These are phyloP conservation scores for Bostrychus sinensis DNA, from an alignment of 2,113 vertebrate species.

Conservation along the genomic window DNA sequence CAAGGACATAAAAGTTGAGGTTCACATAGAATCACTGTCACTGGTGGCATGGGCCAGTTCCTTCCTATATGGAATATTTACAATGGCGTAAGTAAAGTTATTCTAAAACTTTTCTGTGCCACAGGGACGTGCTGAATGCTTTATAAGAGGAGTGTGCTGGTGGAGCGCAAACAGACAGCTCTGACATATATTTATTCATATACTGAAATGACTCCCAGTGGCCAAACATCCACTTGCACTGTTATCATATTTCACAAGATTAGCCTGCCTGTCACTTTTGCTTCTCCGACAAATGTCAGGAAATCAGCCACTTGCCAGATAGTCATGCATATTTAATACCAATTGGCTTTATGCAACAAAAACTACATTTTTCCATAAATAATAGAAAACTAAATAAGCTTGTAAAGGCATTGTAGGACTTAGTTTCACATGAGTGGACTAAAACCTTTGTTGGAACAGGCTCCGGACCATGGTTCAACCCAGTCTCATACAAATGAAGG, in stretches of 20 bases:
- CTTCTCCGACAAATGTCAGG: not conserved
- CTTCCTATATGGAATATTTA: not conserved
- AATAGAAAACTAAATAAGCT: not conserved
- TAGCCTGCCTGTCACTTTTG: not conserved
- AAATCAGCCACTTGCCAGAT: not conserved
- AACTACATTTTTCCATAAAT: not conserved
- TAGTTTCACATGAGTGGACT: constrained; percentile 1
- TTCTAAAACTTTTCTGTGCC: not conserved
- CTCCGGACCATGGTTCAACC: constrained; percentile 25
- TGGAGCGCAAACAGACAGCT: not conserved
- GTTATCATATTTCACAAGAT: not conserved
- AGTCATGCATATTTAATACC: constrained; percentile 1
- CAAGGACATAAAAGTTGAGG: no score
- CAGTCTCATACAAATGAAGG: constrained; percentile 53
- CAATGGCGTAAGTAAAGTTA: not conserved
- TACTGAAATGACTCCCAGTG: not conserved
- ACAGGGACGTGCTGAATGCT: not conserved
- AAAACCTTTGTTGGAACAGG: constrained; percentile 17
- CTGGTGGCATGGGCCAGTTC: not conserved
- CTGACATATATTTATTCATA: not conserved
- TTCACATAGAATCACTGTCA: no score
- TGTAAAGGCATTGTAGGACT: constrained; percentile 6
- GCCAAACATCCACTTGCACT: not conserved
- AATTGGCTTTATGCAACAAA: not conserved
- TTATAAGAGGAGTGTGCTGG: not conserved